Base-by-base conservation (phyloP, 1,140 invertebrate species). In the Trichogramma pretiosum region DNA sequence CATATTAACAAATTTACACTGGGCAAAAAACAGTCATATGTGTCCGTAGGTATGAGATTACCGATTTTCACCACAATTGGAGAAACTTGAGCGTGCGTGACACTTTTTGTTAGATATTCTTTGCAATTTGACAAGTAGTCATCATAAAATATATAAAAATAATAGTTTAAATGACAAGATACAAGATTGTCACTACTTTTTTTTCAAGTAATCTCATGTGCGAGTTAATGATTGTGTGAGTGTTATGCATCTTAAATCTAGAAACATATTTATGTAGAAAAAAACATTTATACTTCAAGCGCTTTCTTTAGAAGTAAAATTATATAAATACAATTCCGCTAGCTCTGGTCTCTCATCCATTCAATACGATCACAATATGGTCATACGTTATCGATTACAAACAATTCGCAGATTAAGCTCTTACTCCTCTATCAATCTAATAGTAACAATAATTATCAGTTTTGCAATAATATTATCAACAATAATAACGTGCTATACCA, bases 1-100 rank as follows among this genome's bases (percentile, higher is more conserved):
- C 57, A 55, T 67, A 68, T 68, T 55, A 68, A 70, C 65, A 68
- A 69, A 63, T 69, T 52, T 70, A 70, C 64, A 70, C 45, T 38
- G 41, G 54, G 50, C 57, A 13, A 40, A 47, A 50, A 46, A 36
- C 18, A 46, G 28, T 38, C 23, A 42, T 23, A 17, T 45, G 22
- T 44, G 21, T 48, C 3, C 9, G n/a, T n/a, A n/a, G n/a, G n/a
- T n/a, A n/a, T n/a, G n/a, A n/a, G n/a, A n/a, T n/a, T n/a, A n/a
- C n/a, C n/a, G n/a, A n/a, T n/a, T n/a, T n/a, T n/a, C n/a, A n/a
- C n/a, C n/a, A n/a, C n/a, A n/a, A n/a, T n/a, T n/a, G n/a, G n/a
- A n/a, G n/a, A n/a, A n/a, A n/a, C n/a, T n/a, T n/a, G n/a, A n/a
- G n/a, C n/a, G n/a, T n/a, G n/a, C n/a, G n/a, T n/a, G n/a, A n/a